phyloP scores from a whole-genome alignment of 1,140 invertebrate genomes.

The Limonius californicus region DNA sequence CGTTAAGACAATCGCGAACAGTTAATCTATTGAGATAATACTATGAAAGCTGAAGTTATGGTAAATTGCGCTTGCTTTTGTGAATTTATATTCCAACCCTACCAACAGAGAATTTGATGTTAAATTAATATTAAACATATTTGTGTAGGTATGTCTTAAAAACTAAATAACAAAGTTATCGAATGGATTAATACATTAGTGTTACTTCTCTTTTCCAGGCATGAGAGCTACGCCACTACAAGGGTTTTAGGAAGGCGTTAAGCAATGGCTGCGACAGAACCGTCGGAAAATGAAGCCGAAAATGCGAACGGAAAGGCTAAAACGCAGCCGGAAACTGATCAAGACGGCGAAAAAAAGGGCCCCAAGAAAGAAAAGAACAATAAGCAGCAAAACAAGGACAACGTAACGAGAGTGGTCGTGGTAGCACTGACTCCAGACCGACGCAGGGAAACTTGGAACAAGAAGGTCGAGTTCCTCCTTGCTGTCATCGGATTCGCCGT shows the following conservation, averaged over 20 bases:
- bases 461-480: conserved; percentile 85
- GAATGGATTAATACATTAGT: too few species aligned
- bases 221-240: neutral
- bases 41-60: too few species aligned
- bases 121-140: too few species aligned
- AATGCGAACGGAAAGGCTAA: conserved; percentile 17
- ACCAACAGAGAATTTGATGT: too few species aligned
- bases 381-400: conserved; percentile 33
- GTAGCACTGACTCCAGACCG: conserved; percentile 60
- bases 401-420: conserved; percentile 53
- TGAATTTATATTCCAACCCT: neutral
- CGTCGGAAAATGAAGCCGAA: conserved; percentile 15
- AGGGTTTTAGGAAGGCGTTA: neutral
- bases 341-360: conserved; percentile 3
- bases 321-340: conserved; percentile 12
- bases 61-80: neutral
- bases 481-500: conserved; percentile 86
- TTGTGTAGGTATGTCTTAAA: too few species aligned
- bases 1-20: too few species aligned
- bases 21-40: too few species aligned
- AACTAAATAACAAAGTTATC: too few species aligned
- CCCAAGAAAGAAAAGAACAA: conserved; percentile 2
- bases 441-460: conserved; percentile 68
- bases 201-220: neutral
- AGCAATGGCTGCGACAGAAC: conserved; percentile 18